These are phyloP conservation scores for Hemicentrotus pulcherrimus DNA, from an alignment of 35 echinoderm and acorn worm genomes.

Conservation along the genomic window DNA sequence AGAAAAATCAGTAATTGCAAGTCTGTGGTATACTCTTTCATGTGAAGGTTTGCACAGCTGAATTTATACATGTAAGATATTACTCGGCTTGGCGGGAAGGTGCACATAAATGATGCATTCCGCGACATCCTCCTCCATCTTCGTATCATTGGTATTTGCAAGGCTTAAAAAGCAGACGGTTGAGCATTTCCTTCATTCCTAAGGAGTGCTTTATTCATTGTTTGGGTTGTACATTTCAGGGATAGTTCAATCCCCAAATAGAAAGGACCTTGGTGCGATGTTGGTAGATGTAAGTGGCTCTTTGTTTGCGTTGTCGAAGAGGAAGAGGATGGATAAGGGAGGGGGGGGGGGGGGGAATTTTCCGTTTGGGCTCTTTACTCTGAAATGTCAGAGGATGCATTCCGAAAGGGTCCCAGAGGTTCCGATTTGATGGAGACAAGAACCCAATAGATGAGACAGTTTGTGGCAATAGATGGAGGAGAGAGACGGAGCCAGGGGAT, in stretches of 20 bases:
- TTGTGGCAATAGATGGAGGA: not conserved
- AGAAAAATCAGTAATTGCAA: not conserved
- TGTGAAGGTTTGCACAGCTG: not conserved
- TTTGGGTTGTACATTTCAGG: constrained; percentile 17
- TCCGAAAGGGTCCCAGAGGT: not conserved
- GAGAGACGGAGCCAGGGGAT: not conserved
- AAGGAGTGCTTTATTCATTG: not conserved
- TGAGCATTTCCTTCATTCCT: not conserved
- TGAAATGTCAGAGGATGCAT: not conserved
- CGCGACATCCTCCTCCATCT: not conserved
- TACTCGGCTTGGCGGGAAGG: not conserved
- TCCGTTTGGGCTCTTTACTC: not conserved
- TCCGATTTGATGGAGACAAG: not conserved
- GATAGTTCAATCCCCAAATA: not conserved
- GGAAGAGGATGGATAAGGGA: not conserved
- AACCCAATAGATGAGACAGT: not conserved
- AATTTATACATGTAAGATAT: constrained; percentile 5
- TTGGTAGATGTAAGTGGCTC: not conserved
- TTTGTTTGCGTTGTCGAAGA: not conserved
- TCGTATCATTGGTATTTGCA: not conserved
- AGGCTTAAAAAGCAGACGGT: not conserved
- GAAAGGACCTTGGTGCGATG: not conserved
- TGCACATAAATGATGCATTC: constrained; percentile 12
- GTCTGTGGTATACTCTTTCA: not conserved
- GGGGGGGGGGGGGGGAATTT: not conserved